Percentiles rank a stretch among this genome's conserved stretches.
Conservation (phyloP, 1,140 invertebrate species). For the Hypothenemus hampei region DNA sequence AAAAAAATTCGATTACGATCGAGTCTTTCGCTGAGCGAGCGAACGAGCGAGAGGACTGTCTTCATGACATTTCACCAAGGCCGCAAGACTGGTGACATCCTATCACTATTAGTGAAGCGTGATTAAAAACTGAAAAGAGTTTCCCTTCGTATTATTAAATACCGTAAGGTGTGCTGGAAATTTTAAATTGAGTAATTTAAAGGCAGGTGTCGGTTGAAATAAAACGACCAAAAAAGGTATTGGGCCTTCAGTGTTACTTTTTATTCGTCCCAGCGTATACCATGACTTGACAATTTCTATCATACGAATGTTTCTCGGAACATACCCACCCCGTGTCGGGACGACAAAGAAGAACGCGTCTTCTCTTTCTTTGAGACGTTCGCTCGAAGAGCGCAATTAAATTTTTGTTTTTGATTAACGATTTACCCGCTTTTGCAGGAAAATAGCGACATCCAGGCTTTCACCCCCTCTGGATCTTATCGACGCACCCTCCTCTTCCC, state of each 20-base stretch:
- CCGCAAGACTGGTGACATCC: too few relatives aligned
- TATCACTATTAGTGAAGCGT: too few relatives aligned
- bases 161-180: conserved; percentile 18
- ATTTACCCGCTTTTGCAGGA: background rate
- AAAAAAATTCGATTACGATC: too few relatives aligned
- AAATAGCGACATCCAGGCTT: conserved; percentile 9
- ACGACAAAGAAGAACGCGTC: background rate
- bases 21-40: too few relatives aligned
- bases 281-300: conserved; percentile 22
- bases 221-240: conserved; percentile 26
- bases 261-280: conserved; percentile 26
- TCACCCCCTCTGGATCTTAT: conserved; percentile 19
- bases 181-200: conserved; percentile 29
- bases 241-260: conserved; percentile 28
- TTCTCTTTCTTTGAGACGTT: background rate
- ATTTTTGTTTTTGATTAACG: background rate
- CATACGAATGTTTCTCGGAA: conserved; percentile 25
- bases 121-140: too few relatives aligned
- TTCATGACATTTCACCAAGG: too few relatives aligned
- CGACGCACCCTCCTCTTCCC: too few relatives aligned
- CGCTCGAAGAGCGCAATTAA: conserved; percentile 1
- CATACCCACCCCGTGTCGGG: conserved; percentile 19
- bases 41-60: too few relatives aligned
- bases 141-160: too few relatives aligned
- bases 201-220: conserved; percentile 27